Conservation (phyloP, 1,140 invertebrate genomes). For the Mycetomoellerius zeteki region DNA sequence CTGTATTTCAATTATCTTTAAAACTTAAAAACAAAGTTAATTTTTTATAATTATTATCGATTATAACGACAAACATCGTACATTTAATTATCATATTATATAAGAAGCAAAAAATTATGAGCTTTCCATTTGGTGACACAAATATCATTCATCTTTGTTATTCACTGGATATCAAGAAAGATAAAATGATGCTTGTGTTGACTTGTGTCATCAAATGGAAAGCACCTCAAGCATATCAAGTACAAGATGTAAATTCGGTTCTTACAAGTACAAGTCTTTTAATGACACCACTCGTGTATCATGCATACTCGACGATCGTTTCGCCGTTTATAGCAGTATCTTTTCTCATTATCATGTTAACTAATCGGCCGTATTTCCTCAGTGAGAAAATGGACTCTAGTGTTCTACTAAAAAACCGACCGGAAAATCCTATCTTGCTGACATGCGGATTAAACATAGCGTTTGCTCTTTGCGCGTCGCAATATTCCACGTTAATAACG, state of each 20-base stretch:
- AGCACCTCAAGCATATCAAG: no score
- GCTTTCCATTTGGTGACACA: no score
- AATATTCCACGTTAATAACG: constrained; percentile 46
- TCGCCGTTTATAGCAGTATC: background rate
- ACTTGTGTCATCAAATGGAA: no score
- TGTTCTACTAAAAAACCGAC: background rate
- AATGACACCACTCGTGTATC: constrained; percentile 20
- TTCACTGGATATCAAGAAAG: no score
- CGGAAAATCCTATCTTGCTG: background rate
- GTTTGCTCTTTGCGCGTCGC: background rate
- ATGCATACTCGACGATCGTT: background rate
- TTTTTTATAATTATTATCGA: background rate
- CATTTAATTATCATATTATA: constrained; percentile 3
- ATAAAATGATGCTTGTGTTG: no score
- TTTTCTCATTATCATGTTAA: constrained; percentile 11
- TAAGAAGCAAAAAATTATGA: background rate
- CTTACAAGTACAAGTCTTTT: background rate
- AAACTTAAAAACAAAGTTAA: background rate
- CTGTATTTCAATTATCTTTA: background rate
- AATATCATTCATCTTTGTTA: no score
- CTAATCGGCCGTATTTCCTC: constrained; percentile 1
- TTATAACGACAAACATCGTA: background rate
- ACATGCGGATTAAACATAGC: constrained; percentile 21
- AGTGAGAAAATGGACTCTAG: background rate
- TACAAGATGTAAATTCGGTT: constrained; percentile 14